These are phyloP conservation scores for Dolichopus griseipennis DNA, from an alignment of 2,888 invertebrate genomes.

Conservation along the genomic window DNA sequence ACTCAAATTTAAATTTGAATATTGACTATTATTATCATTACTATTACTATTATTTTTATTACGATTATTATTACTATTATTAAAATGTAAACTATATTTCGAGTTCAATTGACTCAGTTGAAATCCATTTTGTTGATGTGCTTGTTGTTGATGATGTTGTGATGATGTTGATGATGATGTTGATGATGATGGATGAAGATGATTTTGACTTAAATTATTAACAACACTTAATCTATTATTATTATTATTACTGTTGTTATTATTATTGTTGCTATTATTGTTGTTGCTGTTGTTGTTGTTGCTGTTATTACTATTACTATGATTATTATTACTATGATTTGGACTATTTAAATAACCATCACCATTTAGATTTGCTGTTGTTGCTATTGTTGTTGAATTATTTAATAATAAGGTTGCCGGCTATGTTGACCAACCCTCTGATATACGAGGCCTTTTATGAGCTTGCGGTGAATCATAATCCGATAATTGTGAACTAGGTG, in stretches of 20 bases:
- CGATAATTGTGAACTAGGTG: slow-evolving; percentile 36
- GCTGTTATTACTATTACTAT: slow-evolving; percentile 19
- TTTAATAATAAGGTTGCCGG: slow-evolving; percentile 31
- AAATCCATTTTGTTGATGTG: slow-evolving; percentile 7
- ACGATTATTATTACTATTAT: slow-evolving; percentile 19
- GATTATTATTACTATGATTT: slow-evolving; percentile 14
- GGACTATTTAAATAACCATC: slow-evolving; percentile 17
- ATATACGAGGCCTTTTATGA: slow-evolving; percentile 77
- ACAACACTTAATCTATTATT: slow-evolving; percentile 15
- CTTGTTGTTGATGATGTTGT: background rate
- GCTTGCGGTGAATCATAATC: slow-evolving; percentile 52
- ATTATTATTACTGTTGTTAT: slow-evolving; percentile 22
- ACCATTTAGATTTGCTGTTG: slow-evolving; percentile 25
- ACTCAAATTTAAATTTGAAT: slow-evolving; percentile 27
- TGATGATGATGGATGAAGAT: slow-evolving; percentile 3
- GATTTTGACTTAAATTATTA: slow-evolving; percentile 6
- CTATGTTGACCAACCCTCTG: slow-evolving; percentile 89
- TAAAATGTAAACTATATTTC: slow-evolving; percentile 11
- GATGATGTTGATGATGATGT: background rate
- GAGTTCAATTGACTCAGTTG: slow-evolving; percentile 5
- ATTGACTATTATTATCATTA: slow-evolving; percentile 19
- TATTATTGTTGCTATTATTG: slow-evolving; percentile 21
- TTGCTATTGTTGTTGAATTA: slow-evolving; percentile 22
- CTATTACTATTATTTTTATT: slow-evolving; percentile 20
- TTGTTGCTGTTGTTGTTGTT: slow-evolving; percentile 19